phyloP scores from a whole-genome alignment of 2,113 vertebrate genomes.

The Pelecanus crispus region DNA sequence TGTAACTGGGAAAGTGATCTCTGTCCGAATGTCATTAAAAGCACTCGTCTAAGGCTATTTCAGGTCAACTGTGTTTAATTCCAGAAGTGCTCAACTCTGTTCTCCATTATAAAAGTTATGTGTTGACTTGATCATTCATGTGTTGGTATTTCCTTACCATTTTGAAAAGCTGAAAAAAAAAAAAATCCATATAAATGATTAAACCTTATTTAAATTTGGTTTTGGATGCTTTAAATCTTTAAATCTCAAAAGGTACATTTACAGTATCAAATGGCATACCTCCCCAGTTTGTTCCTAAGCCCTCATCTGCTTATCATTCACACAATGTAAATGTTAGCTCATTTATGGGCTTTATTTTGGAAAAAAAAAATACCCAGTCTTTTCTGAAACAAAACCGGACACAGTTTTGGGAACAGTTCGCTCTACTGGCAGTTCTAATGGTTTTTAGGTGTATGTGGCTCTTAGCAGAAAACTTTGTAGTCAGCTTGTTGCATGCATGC shows the following conservation, averaged over 20 bases:
- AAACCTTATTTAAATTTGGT: background rate
- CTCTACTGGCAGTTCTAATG: background rate
- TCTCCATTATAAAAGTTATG: background rate
- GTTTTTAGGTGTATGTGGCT: background rate
- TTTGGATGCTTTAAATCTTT: background rate
- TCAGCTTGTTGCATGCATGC: background rate
- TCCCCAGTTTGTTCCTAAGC: background rate
- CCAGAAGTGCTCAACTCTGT: background rate
- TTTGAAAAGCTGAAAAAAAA: background rate
- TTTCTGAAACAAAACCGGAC: background rate
- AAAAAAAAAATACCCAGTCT: background rate
- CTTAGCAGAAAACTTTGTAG: background rate
- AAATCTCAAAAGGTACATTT: background rate
- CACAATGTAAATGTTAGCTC: background rate
- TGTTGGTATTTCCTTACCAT: background rate
- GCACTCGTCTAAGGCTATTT: background rate
- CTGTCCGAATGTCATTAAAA: background rate
- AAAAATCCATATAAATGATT: background rate
- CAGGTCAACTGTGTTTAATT: background rate
- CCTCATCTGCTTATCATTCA: background rate
- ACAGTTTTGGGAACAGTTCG: background rate
- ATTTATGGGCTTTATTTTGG: background rate
- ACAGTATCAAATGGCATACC: background rate
- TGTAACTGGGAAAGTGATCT: background rate
- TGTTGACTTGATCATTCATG: background rate